A percentile compares a stretch with the other conserved stretches of the same genome.
Evolutionary conservation across 2,888 invertebrate species (phyloP).

Genomic region (Rotaria magnacalcarata): DNA sequence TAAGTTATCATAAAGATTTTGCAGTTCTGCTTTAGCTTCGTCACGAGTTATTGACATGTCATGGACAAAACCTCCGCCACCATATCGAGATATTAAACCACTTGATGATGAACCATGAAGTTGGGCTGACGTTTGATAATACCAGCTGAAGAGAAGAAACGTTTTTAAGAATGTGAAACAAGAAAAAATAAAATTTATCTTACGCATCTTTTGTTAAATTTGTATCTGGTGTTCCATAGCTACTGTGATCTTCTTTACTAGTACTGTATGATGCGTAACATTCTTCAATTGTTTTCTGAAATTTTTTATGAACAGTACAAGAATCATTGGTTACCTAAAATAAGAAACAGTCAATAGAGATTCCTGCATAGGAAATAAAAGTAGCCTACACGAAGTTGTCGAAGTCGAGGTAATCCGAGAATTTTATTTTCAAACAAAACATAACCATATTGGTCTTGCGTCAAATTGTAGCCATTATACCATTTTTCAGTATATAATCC

Average conservation of each 20-base stretch:
- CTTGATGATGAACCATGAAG: constrained; percentile 60
- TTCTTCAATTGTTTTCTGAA: constrained; percentile 64
- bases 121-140: constrained; percentile 57
- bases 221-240: not conserved
- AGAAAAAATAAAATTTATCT: constrained; percentile 41
- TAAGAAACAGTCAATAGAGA: not conserved
- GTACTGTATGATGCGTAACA: constrained; percentile 66
- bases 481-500: constrained; percentile 46
- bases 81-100: constrained; percentile 61
- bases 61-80: constrained; percentile 55
- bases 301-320: constrained; percentile 67
- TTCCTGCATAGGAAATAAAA: too few species aligned
- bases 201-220: constrained; percentile 50
- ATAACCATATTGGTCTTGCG: constrained; percentile 52
- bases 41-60: constrained; percentile 60
- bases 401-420: constrained; percentile 56
- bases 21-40: constrained; percentile 58
- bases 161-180: not conserved
- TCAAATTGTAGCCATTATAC: constrained; percentile 46
- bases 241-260: constrained; percentile 63
- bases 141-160: constrained; percentile 57
- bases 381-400: constrained; percentile 50
- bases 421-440: constrained; percentile 59
- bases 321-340: constrained; percentile 61
- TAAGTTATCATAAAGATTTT: constrained; percentile 59